Conservation (phyloP, 2,113 vertebrate species). For the Hypomesus transpacificus region DNA sequence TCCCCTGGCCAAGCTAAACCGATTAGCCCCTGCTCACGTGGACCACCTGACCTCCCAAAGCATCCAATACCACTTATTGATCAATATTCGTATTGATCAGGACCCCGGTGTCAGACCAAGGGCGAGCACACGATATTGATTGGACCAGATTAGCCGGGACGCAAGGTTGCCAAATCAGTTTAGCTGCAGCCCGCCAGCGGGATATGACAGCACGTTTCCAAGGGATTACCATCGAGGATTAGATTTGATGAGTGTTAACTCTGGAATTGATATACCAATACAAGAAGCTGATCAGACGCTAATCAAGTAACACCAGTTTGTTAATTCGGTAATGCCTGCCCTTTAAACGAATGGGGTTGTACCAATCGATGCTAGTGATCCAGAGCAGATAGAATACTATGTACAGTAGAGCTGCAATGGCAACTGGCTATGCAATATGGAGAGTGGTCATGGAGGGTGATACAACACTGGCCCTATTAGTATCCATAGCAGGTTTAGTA, state of each 20-base stretch:
- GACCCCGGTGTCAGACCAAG: constrained; percentile 54
- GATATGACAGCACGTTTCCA: constrained; percentile 62
- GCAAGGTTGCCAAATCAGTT: constrained; percentile 72
- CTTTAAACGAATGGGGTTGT: constrained; percentile 53
- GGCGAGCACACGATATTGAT: constrained; percentile 65
- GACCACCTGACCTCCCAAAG: constrained; percentile 58
- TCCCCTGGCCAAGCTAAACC: constrained; percentile 63
- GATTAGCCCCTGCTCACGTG: constrained; percentile 68
- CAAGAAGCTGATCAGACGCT: constrained; percentile 42
- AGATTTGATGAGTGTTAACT: constrained; percentile 64
- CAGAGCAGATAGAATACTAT: constrained; percentile 9
- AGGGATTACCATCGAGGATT: constrained; percentile 53
- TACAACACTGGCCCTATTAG: no score
- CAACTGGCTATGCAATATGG: neutral
- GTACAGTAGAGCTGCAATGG: neutral
- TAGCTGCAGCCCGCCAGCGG: constrained; percentile 56
- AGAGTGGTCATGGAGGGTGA: neutral
- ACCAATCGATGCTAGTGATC: constrained; percentile 41
- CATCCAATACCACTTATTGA: constrained; percentile 72
- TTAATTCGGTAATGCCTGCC: constrained; percentile 47
- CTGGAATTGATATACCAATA: constrained; percentile 61
- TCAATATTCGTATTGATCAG: constrained; percentile 71
- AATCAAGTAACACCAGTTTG: constrained; percentile 59
- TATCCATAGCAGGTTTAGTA: no score
- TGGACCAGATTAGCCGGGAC: constrained; percentile 67